Conservation (phyloP, 2,113 vertebrate species). For the Callospermophilus lateralis region DNA sequence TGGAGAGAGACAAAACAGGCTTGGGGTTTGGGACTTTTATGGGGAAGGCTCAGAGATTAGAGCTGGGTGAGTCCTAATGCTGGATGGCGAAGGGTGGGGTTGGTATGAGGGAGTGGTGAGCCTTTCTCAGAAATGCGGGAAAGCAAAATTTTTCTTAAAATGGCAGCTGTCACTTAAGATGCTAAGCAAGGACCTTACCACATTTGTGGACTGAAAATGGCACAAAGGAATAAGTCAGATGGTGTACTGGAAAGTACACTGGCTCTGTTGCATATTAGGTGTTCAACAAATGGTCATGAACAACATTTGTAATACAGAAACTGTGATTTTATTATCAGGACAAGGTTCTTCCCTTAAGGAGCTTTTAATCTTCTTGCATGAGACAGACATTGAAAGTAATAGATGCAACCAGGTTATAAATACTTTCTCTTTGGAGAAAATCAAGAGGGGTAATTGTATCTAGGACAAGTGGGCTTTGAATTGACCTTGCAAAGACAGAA, state of each 20-base stretch:
- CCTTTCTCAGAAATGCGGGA: too few species aligned
- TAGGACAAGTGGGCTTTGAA: not conserved
- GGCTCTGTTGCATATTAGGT: not conserved
- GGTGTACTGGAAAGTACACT: not conserved
- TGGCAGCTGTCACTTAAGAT: too few species aligned
- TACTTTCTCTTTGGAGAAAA: not conserved
- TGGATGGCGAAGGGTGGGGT: too few species aligned
- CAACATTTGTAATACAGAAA: not conserved
- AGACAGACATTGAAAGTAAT: conserved; percentile 21
- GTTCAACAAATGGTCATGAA: not conserved
- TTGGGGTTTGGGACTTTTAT: too few species aligned
- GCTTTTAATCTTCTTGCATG: not conserved
- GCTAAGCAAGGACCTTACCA: too few species aligned
- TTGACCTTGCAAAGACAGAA: not conserved
- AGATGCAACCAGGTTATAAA: not conserved
- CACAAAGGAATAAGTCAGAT: not conserved
- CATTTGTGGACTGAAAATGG: not conserved
- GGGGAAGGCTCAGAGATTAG: too few species aligned
- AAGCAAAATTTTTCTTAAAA: too few species aligned
- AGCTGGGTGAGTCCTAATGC: too few species aligned
- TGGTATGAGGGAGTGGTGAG: too few species aligned
- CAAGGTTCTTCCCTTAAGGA: not conserved
- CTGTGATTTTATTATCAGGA: not conserved
- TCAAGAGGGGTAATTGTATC: not conserved
- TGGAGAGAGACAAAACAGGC: too few species aligned